Percentiles rank a stretch among this genome's conserved stretches.
Conservation (phyloP, 2,888 invertebrate genomes). For the Schizaphis graminum region DNA sequence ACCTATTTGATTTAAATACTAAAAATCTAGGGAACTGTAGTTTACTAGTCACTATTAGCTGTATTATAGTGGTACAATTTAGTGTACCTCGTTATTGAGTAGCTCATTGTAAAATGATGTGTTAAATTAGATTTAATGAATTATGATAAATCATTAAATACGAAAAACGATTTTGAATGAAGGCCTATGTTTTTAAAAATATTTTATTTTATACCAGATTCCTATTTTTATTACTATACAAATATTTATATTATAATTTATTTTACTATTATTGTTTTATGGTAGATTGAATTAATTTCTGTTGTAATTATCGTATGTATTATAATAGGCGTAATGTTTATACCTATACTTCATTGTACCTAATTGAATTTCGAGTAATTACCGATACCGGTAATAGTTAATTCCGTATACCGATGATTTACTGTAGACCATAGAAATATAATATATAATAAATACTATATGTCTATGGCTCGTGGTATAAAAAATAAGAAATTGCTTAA, state of each 20-base stretch:
- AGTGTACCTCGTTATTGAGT: not conserved
- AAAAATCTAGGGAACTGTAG: not conserved
- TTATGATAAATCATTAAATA: not conserved
- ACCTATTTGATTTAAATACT: not conserved
- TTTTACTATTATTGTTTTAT: not conserved
- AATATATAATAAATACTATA: too few relatives aligned
- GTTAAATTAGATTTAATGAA: not conserved
- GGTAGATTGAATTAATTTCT: not conserved
- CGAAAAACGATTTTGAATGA: not conserved
- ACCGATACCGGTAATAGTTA: too few relatives aligned
- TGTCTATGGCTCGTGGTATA: not conserved
- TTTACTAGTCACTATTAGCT: not conserved
- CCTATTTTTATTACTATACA: not conserved
- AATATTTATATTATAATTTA: not conserved
- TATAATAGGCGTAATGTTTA: not conserved
- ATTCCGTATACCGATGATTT: not conserved
- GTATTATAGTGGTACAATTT: not conserved
- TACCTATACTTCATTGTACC: too few relatives aligned
- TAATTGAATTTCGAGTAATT: not conserved
- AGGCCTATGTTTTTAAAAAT: not conserved
- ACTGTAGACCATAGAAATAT: too few relatives aligned
- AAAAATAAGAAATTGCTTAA: not conserved
- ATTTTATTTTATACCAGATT: not conserved
- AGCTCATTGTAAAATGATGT: not conserved
- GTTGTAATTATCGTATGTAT: not conserved